Evolutionary conservation across 2,888 invertebrate species (phyloP).

Genomic region (Ormyrus nitidulus): DNA sequence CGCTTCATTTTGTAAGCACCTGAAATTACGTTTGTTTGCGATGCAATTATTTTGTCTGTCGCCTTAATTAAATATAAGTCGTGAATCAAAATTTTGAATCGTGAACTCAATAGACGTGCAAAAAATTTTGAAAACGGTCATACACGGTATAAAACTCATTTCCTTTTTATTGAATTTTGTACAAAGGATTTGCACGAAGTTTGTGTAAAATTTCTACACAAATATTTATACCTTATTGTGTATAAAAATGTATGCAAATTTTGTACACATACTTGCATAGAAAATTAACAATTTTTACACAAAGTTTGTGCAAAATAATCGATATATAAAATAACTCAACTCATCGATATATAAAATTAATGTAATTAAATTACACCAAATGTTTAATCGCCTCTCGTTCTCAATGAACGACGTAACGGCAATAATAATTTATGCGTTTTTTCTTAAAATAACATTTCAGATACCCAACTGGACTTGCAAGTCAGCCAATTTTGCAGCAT

Average conservation of each 20-base stretch:
- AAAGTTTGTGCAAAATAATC: constrained; percentile 12
- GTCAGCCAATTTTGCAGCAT: too few species aligned
- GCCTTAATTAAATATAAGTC: background rate
- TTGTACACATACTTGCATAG: constrained; percentile 20
- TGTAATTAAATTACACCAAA: background rate
- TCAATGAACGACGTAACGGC: too few species aligned
- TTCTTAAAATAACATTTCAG: background rate
- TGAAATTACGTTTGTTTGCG: constrained; percentile 20
- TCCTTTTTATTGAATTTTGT: constrained; percentile 15
- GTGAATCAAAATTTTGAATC: too few species aligned
- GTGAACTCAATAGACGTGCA: too few species aligned
- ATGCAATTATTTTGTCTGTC: constrained; percentile 11
- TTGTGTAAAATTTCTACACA: constrained; percentile 24
- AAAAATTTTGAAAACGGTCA: background rate
- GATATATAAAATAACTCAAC: constrained; percentile 7
- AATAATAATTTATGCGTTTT: too few species aligned
- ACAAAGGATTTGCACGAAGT: constrained; percentile 31
- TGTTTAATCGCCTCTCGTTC: background rate
- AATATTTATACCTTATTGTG: constrained; percentile 1
- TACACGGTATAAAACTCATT: constrained; percentile 8
- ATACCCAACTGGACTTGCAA: background rate
- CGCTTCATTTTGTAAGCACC: constrained; percentile 17
- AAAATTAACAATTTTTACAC: constrained; percentile 14
- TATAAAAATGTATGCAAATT: constrained; percentile 38
- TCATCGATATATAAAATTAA: constrained; percentile 3